Conservation (phyloP, 2,113 vertebrate genomes). For the Drymodes brunneopygia region DNA sequence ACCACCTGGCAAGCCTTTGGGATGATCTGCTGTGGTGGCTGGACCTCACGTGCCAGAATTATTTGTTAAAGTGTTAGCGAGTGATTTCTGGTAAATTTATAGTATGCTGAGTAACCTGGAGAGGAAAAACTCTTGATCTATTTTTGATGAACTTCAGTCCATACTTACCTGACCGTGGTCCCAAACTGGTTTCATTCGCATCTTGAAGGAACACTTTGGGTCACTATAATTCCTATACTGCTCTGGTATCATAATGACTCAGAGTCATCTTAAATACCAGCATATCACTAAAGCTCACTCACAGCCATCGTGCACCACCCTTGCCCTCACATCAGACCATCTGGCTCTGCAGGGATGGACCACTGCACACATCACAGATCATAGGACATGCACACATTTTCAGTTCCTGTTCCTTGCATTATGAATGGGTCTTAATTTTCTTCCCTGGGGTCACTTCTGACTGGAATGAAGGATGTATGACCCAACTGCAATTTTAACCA, state of each 20-base stretch:
- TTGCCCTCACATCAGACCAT: neutral
- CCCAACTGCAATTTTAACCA: neutral
- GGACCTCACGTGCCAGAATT: neutral
- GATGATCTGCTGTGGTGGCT: neutral
- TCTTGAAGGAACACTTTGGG: neutral
- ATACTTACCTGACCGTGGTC: neutral
- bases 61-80: neutral
- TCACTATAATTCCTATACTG: neutral
- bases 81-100: neutral
- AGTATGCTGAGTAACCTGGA: neutral
- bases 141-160: neutral
- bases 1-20: rapidly evolving
- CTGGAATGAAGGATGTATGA: neutral
- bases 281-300: neutral
- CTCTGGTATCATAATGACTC: neutral
- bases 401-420: neutral
- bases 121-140: neutral
- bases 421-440: neutral
- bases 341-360: neutral
- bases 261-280: neutral
- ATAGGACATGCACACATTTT: rapidly evolving
- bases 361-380: neutral
- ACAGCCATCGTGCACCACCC: neutral
- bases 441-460: neutral
- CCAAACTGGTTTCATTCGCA: neutral